These are phyloP conservation scores for Odontomachus brunneus DNA, from an alignment of 1,140 invertebrate species.

Conservation along the genomic window DNA sequence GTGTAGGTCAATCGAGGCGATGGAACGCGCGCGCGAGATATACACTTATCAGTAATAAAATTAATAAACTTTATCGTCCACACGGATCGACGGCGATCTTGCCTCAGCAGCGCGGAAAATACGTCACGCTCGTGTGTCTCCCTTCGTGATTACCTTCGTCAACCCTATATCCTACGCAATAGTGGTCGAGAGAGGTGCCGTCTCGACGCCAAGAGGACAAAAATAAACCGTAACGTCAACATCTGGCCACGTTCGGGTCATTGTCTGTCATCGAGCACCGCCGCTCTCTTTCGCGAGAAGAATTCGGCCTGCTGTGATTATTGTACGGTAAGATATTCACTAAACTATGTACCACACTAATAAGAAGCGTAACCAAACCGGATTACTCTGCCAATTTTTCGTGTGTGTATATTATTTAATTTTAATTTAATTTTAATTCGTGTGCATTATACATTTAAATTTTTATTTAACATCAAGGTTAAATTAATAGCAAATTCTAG, in stretches of 20 bases:
- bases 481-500: no score
- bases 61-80: constrained; percentile 29
- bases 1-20: constrained; percentile 15
- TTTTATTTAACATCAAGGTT: no score
- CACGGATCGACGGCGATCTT: constrained; percentile 16
- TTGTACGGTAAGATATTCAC: no score
- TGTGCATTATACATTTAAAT: no score
- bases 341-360: no score
- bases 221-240: not conserved
- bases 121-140: not conserved
- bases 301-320: no score
- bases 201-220: not conserved
- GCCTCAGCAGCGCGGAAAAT: not conserved
- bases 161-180: not conserved
- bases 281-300: no score
- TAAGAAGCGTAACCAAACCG: no score
- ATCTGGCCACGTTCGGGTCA: not conserved
- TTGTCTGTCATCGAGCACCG: not conserved
- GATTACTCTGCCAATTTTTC: no score
- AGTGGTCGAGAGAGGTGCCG: not conserved
- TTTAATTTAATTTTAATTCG: no score
- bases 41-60: constrained; percentile 37
- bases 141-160: constrained; percentile 9
- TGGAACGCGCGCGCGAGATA: constrained; percentile 1
- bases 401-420: no score